phyloP scores from a whole-genome alignment of 2,797 vertebrate species.

The Enteromius paludinosus region DNA sequence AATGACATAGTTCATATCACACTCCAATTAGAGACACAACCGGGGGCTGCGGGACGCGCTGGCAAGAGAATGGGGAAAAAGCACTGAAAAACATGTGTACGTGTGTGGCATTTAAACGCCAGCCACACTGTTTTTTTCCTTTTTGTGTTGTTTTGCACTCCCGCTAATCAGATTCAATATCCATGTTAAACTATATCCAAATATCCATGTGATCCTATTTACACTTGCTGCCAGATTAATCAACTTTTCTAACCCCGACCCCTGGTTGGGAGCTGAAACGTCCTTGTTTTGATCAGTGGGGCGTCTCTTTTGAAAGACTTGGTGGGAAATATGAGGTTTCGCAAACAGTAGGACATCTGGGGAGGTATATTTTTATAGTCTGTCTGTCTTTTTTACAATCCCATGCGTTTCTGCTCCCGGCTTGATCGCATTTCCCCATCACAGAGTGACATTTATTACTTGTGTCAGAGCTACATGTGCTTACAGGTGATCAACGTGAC shows the following conservation, averaged over 20 bases:
- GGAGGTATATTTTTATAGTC: slow-evolving; percentile 24
- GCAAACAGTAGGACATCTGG: slow-evolving; percentile 26
- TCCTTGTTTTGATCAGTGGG: slow-evolving; percentile 38
- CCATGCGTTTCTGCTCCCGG: background rate
- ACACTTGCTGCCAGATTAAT: slow-evolving; percentile 79
- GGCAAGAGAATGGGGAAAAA: slow-evolving; percentile 29
- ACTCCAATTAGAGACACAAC: slow-evolving; percentile 75
- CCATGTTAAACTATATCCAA: slow-evolving; percentile 68
- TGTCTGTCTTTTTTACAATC: slow-evolving; percentile 32
- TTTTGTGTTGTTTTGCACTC: slow-evolving; percentile 62
- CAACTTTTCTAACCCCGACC: slow-evolving; percentile 69
- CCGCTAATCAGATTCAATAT: slow-evolving; percentile 72
- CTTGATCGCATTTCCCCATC: slow-evolving; percentile 8
- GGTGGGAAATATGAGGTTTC: slow-evolving; percentile 14
- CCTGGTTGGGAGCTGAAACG: slow-evolving; percentile 26
- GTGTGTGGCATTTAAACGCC: slow-evolving; percentile 51
- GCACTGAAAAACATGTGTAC: slow-evolving; percentile 55
- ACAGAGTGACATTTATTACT: slow-evolving; percentile 40
- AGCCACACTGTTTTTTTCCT: slow-evolving; percentile 19
- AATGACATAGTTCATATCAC: slow-evolving; percentile 74
- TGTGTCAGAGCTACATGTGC: slow-evolving; percentile 56
- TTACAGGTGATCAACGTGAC: slow-evolving; percentile 65
- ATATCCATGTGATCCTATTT: slow-evolving; percentile 70
- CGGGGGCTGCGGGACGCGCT: slow-evolving; percentile 30
- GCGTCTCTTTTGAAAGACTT: slow-evolving; percentile 34